Conservation (phyloP, 2,113 vertebrate genomes). For the Cyprinodon variegatus region DNA sequence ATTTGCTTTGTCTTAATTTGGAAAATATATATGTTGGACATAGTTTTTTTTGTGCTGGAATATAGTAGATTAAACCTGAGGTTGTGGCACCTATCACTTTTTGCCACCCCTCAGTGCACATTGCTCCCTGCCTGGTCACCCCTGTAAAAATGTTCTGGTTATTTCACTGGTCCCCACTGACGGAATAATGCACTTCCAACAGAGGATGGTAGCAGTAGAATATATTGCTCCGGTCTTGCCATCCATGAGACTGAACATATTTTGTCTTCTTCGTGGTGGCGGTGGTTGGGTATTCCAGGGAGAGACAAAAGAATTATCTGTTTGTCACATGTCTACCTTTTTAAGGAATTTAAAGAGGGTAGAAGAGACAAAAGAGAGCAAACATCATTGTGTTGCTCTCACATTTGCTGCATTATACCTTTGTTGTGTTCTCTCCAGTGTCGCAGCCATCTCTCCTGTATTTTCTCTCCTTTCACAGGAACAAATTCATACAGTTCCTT, state of each 20-base stretch:
- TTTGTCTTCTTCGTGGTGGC: too few relatives aligned
- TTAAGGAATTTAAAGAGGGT: constrained; percentile 44
- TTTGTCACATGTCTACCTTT: constrained; percentile 32
- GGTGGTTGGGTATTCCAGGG: constrained; percentile 18
- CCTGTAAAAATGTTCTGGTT: too few relatives aligned
- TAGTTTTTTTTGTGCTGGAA: too few relatives aligned
- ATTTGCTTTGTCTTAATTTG: too few relatives aligned
- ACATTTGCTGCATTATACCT: constrained; percentile 64
- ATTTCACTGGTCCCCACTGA: not conserved
- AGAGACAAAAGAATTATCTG: constrained; percentile 34
- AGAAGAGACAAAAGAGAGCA: constrained; percentile 42
- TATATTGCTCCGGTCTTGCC: too few relatives aligned
- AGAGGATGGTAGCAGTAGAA: not conserved
- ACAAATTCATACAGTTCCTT: constrained; percentile 59
- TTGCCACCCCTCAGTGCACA: too few relatives aligned
- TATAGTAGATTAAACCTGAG: too few relatives aligned
- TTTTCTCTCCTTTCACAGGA: constrained; percentile 44
- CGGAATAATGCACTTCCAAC: not conserved
- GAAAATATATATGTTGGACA: too few relatives aligned
- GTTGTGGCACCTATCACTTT: too few relatives aligned
- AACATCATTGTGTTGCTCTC: constrained; percentile 50
- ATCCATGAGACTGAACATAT: too few relatives aligned
- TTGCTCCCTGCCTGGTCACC: too few relatives aligned
- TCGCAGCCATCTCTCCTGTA: constrained; percentile 42
- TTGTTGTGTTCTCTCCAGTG: constrained; percentile 46